Evolutionary conservation across 2,113 vertebrate genomes (phyloP).

Genomic region (Etia nguti): DNA sequence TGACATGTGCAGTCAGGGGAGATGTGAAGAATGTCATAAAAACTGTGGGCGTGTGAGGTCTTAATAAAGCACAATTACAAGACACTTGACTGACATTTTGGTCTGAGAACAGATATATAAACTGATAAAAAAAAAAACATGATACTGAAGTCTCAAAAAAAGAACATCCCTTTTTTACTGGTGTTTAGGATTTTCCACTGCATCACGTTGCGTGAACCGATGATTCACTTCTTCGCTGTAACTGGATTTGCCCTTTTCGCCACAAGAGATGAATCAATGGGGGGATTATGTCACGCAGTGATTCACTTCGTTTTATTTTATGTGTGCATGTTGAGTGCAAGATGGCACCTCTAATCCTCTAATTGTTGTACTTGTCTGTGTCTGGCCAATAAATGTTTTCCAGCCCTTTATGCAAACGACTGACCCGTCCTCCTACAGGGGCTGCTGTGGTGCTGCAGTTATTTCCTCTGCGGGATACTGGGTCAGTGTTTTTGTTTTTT

Average conservation of each 20-base stretch:
- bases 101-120: background rate
- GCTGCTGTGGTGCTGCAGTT: background rate
- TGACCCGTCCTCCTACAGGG: conserved; percentile 1
- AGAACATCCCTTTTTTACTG: background rate
- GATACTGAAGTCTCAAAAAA: background rate
- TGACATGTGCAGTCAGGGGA: background rate
- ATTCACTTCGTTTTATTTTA: conserved; percentile 33
- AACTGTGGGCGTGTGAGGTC: background rate
- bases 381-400: conserved; percentile 14
- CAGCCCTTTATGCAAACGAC: background rate
- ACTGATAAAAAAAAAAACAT: background rate
- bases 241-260: conserved; percentile 27
- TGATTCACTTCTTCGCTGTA: conserved; percentile 8
- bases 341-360: conserved; percentile 23
- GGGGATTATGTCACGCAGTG: conserved; percentile 19
- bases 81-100: background rate
- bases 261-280: conserved; percentile 3
- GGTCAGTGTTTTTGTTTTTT: conserved; percentile 14
- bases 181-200: background rate
- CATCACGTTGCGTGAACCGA: background rate
- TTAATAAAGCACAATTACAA: background rate
- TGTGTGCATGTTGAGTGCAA: background rate
- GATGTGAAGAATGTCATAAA: background rate
- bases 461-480: background rate
- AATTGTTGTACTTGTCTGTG: background rate